Evolutionary conservation across 2,888 invertebrate genomes (phyloP).

Genomic region (Cephus pygmeus): DNA sequence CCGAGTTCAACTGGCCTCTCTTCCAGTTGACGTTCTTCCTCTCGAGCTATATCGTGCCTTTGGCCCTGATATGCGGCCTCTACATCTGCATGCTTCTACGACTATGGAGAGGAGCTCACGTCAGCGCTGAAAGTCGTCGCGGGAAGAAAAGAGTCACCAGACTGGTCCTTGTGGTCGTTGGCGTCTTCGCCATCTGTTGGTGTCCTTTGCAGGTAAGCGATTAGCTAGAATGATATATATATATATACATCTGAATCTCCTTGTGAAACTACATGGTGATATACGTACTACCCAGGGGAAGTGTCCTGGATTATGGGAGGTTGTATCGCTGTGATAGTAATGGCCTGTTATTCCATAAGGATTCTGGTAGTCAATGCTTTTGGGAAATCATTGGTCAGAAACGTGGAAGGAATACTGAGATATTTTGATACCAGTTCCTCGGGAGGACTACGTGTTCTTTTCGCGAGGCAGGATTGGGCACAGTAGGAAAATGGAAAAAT

Average conservation of each 20-base stretch:
- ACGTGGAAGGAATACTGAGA: not conserved
- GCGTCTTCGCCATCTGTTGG: constrained; percentile 95
- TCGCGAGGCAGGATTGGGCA: not conserved
- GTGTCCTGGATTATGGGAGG: not conserved
- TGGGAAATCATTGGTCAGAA: not conserved
- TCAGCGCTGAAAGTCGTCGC: constrained; percentile 83
- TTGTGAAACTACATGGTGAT: not conserved
- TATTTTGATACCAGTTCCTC: no score
- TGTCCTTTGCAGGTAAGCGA: constrained; percentile 86
- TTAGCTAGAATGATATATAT: not conserved
- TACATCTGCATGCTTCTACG: constrained; percentile 91
- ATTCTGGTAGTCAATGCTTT: not conserved
- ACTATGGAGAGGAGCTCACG: constrained; percentile 86
- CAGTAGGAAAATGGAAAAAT: not conserved
- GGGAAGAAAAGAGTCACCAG: constrained; percentile 91
- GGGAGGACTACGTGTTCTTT: not conserved
- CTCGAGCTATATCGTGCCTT: constrained; percentile 88
- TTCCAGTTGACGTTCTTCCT: constrained; percentile 87
- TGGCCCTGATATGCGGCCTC: constrained; percentile 86
- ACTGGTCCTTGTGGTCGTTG: constrained; percentile 91
- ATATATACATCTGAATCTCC: not conserved
- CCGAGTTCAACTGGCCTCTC: constrained; percentile 65
- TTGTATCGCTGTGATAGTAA: not conserved
- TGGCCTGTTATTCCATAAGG: not conserved
- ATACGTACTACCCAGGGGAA: not conserved